These are phyloP conservation scores for Misgurnus mizolepis DNA, from an alignment of 2,113 vertebrate species.

Conservation along the genomic window DNA sequence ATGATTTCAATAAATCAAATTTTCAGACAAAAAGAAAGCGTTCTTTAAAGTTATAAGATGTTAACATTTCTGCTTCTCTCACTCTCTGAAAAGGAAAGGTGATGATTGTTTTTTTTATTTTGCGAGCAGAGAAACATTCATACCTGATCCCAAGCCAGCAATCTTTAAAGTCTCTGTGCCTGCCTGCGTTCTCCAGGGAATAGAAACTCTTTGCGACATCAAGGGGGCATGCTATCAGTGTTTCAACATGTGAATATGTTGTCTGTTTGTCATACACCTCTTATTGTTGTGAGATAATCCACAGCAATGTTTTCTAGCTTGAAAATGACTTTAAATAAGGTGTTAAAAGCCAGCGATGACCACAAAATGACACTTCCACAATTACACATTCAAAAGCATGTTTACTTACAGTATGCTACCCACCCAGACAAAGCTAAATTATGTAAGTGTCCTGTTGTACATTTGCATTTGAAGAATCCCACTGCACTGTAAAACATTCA, in stretches of 20 bases:
- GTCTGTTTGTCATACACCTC: background rate
- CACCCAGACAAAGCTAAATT: too few relatives aligned
- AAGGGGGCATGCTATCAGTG: background rate
- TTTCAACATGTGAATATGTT: slow-evolving; percentile 5
- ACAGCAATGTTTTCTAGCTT: background rate
- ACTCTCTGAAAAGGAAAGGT: background rate
- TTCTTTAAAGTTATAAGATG: slow-evolving; percentile 25
- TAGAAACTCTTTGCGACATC: background rate
- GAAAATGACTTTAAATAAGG: too few relatives aligned
- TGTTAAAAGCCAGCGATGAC: too few relatives aligned
- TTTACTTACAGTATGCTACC: too few relatives aligned
- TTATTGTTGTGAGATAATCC: background rate
- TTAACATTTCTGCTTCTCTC: slow-evolving; percentile 32
- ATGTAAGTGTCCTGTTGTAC: background rate
- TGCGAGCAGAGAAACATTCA: background rate
- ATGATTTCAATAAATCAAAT: slow-evolving; percentile 44
- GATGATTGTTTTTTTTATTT: background rate
- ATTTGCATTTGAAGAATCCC: background rate
- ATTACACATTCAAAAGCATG: background rate
- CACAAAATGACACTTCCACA: background rate
- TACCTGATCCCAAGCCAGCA: background rate
- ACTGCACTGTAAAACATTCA: background rate
- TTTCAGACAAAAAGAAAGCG: background rate
- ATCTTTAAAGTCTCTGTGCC: slow-evolving; percentile 3
- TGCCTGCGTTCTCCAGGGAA: slow-evolving; percentile 15